Base-by-base conservation (phyloP, 2,888 invertebrate species). In the Leucophenga maculata region DNA sequence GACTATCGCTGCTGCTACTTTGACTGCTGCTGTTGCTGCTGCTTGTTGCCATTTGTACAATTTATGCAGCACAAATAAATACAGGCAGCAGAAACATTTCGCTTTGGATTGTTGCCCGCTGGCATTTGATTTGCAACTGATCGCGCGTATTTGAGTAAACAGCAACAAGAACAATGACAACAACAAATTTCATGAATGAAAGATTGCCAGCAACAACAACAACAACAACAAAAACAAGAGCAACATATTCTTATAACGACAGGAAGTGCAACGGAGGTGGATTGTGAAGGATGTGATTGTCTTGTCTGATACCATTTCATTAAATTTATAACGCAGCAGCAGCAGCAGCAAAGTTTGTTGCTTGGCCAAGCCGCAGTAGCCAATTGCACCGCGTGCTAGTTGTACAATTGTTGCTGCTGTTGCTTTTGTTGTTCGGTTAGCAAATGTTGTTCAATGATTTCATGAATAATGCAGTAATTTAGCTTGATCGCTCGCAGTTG, bases 131-230 rank as follows among this genome's bases (percentile, higher is more conserved):
- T 80, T 84, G 80, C 84, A 84, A 72, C 70, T 44, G 69, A 64
- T 48, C 46, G 62, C 39, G 39, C 39, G 32, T 64, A 48, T 64
- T 64, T 64, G 62, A 46, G 62, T 60, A 18, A 48, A 31, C 69
- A 48, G 57, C 65, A 65, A 50, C 62, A 65, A 64, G 62, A 70
- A 59, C 39, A 55, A 66, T 44, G 44, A 64, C 62, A 78, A 81
- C 83, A 82, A 82, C 84, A 84, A 80, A 80, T 80, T 80, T 80
- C 84, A 80, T 80, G 84, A 80, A 80, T 80, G 80, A 84, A 80
- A 80, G 84, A 80, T 80, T 80, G 84, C 75, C 76, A 69, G 26
- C 31, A 44, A 32, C 67, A 64, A 22, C 13, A 44, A 20, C 60
- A 62, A 48, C 46, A 59, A 6, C 59, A 64, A 46, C 62, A 64